A percentile compares a stretch with the other conserved stretches of the same genome.
Conservation (phyloP, 1,140 invertebrate genomes). For the Bombus haemorrhoidalis region DNA sequence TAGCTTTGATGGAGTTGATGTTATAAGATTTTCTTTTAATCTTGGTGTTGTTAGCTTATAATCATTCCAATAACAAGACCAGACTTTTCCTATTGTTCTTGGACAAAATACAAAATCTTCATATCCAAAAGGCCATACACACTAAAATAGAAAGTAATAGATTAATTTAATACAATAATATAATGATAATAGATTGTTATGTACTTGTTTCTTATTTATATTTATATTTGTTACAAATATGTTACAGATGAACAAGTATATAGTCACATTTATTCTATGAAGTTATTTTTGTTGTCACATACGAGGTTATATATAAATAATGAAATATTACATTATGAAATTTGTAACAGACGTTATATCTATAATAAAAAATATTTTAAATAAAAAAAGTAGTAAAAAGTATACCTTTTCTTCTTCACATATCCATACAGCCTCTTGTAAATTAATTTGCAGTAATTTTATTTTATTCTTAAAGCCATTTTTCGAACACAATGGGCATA, state of each 20-base stretch:
- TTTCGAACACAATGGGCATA: constrained; percentile 58
- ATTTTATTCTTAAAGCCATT: constrained; percentile 47
- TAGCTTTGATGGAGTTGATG: not conserved
- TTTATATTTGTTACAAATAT: too few relatives aligned
- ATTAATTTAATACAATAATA: not conserved
- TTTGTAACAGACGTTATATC: too few relatives aligned
- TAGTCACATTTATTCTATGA: too few relatives aligned
- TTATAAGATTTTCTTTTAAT: constrained; percentile 15
- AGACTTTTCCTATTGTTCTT: constrained; percentile 31
- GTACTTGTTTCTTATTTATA: too few relatives aligned
- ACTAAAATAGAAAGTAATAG: constrained; percentile 44
- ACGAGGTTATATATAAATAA: too few relatives aligned
- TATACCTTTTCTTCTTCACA: constrained; percentile 56
- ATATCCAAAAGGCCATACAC: constrained; percentile 59
- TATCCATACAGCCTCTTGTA: constrained; percentile 55
- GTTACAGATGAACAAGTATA: too few relatives aligned
- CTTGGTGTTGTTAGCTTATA: constrained; percentile 14
- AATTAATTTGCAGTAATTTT: constrained; percentile 59
- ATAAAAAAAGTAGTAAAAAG: not conserved
- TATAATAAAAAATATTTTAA: too few relatives aligned
- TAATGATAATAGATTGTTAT: not conserved
- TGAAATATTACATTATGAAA: too few relatives aligned
- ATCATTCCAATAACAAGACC: constrained; percentile 50
- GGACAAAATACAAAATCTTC: constrained; percentile 37
- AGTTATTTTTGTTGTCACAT: too few relatives aligned